Conservation (phyloP, 2,797 vertebrate genomes). For the Tinamus major region DNA sequence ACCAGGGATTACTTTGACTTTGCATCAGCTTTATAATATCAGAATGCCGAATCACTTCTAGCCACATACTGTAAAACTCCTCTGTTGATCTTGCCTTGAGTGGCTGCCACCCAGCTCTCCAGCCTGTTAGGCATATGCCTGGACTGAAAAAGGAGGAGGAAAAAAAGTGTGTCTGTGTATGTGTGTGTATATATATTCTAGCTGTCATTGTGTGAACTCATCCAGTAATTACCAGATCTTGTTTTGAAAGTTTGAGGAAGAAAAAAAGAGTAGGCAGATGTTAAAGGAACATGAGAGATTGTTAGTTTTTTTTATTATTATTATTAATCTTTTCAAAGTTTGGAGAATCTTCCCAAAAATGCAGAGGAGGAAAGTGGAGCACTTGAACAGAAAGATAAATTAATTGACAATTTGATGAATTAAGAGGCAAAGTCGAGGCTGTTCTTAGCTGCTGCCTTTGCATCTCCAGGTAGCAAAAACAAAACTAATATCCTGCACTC, state of each 20-base stretch:
- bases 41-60: constrained; percentile 14
- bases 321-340: neutral
- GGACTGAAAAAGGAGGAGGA: neutral
- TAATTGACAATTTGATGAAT: neutral
- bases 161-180: neutral
- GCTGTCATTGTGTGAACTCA: neutral
- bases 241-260: neutral
- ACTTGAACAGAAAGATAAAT: neutral
- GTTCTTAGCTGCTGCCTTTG: neutral
- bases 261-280: neutral
- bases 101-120: neutral
- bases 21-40: constrained; percentile 18
- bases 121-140: neutral
- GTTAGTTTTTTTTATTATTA: neutral
- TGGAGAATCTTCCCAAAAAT: neutral
- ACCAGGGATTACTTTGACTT: constrained; percentile 30
- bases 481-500: neutral
- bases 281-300: neutral
- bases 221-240: neutral
- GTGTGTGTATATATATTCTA: neutral
- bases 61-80: neutral
- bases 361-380: neutral
- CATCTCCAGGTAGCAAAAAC: neutral
- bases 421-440: neutral
- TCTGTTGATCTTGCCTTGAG: neutral